Evolutionary conservation across 2,797 vertebrate species (phyloP).

Genomic region (Dallia pectoralis): DNA sequence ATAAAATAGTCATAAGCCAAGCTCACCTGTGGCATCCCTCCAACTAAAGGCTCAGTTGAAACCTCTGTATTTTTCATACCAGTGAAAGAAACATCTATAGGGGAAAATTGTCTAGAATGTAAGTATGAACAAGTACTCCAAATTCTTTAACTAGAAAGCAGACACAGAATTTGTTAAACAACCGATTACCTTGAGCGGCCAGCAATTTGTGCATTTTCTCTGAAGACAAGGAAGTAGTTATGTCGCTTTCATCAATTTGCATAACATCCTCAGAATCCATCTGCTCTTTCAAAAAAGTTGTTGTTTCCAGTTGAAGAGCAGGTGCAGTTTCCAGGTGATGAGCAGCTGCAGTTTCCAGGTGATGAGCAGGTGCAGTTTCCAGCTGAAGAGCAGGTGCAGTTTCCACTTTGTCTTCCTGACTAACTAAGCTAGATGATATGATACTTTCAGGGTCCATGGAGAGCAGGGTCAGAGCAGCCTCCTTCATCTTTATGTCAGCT

Average conservation of each 20-base stretch:
- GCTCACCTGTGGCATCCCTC: slow-evolving; percentile 50
- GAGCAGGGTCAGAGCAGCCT: slow-evolving; percentile 78
- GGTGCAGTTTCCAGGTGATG: not conserved
- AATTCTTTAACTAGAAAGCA: not conserved
- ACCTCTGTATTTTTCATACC: slow-evolving; percentile 19
- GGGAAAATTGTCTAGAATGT: not conserved
- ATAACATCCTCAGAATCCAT: slow-evolving; percentile 1
- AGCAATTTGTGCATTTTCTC: slow-evolving; percentile 11
- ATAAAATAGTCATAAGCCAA: not conserved
- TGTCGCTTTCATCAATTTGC: slow-evolving; percentile 8
- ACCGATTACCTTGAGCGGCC: slow-evolving; percentile 42
- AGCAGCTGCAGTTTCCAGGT: slow-evolving; percentile 40
- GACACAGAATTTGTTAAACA: not conserved
- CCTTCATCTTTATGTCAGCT: slow-evolving; percentile 77
- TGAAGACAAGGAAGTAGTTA: slow-evolving; percentile 14
- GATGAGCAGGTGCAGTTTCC: slow-evolving; percentile 6
- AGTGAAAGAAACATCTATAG: slow-evolving; percentile 31
- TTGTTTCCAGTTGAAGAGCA: slow-evolving; percentile 22
- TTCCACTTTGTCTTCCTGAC: slow-evolving; percentile 21
- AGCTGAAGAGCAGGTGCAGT: not conserved
- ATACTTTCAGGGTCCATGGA: slow-evolving; percentile 77
- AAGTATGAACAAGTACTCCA: not conserved
- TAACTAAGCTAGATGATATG: slow-evolving; percentile 42
- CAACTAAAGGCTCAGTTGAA: not conserved
- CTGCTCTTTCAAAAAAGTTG: slow-evolving; percentile 28